Base-by-base conservation (phyloP, 1,140 invertebrate genomes). In the Aporrectodea caliginosa region DNA sequence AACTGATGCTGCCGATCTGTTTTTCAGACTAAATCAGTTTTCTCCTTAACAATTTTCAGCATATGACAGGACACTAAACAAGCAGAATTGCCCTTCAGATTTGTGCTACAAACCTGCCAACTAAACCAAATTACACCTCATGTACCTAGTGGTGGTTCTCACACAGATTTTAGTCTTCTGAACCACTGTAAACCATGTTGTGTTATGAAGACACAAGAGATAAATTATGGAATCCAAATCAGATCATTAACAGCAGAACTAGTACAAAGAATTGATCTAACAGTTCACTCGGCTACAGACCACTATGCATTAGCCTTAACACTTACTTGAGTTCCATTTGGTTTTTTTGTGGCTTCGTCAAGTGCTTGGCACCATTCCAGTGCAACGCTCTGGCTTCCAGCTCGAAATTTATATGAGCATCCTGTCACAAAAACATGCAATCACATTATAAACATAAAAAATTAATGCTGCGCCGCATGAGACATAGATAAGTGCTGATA, bases 381-480 rank as follows among this genome's bases (percentile, higher is more conserved):
- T 33, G 94, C 93, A 82, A 91, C 90, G 69, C 90, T 90, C 81
- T 92, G 91, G 78, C 91, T 92, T 35, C 92, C 92, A 75, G 93
- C 92, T 83, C 93, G 91, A 86, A 95, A 95, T 89, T 95, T 95
- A 87, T 95, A 96, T n/a, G 94, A 90, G 82, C 94, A 94, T 78
- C 93, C 93, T 91, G 88, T 58, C 22, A 58, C n/a, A 88, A 86
- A 78, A 84, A 79, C 29, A 81, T 76, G 82, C 81, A 75, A 77
- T 58, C 72, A 79, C 27, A 72, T 72, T 72, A 32, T 72, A 12
- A 72, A 12, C 27, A 72, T 72, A 12, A 27, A 72, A 72, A n/a
- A 29, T 72, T 27, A 12, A 72, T 72, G 43, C 6, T 12, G 43
- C 43, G 43, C 43, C 6, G 43, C 22, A 72, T n/a, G n/a, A n/a